Evolutionary conservation across 2,888 invertebrate species (phyloP).

Genomic region (Cheilosia scutellata): DNA sequence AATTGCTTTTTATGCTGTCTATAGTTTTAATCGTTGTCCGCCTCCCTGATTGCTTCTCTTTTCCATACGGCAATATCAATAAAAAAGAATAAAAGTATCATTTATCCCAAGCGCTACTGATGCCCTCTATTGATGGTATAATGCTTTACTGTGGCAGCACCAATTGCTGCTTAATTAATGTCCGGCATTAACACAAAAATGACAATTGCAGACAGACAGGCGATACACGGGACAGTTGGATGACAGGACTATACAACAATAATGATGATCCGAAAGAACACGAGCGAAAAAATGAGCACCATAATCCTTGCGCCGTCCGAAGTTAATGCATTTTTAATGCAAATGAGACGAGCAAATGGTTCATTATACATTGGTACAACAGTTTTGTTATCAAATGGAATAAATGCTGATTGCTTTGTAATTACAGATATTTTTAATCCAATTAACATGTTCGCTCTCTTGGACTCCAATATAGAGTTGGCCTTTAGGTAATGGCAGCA

Average conservation of each 20-base stretch:
- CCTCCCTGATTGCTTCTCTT: conserved; percentile 7
- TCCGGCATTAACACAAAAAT: conserved; percentile 28
- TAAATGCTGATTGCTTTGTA: conserved; percentile 16
- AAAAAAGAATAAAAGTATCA: not conserved
- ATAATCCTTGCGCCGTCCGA: not conserved
- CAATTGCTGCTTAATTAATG: conserved; percentile 35
- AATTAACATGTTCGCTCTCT: conserved; percentile 10
- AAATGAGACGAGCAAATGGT: conserved; percentile 4
- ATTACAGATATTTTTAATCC: conserved; percentile 19
- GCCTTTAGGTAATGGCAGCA: no score
- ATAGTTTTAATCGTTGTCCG: conserved; percentile 17
- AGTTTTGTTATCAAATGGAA: conserved; percentile 1
- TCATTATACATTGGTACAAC: conserved; percentile 6
- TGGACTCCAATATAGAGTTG: no score
- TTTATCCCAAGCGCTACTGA: not conserved
- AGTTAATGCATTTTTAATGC: conserved; percentile 24
- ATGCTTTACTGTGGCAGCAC: conserved; percentile 5
- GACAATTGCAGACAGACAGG: conserved; percentile 26
- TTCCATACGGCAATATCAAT: not conserved
- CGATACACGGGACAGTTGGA: conserved; percentile 8
- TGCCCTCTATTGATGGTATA: conserved; percentile 20
- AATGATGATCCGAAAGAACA: conserved; percentile 10
- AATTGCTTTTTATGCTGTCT: conserved; percentile 37
- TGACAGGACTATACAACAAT: conserved; percentile 5
- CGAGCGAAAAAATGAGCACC: not conserved